Base-by-base conservation (phyloP, 2,888 invertebrate genomes). In the Drosophila pseudotalamancana region DNA sequence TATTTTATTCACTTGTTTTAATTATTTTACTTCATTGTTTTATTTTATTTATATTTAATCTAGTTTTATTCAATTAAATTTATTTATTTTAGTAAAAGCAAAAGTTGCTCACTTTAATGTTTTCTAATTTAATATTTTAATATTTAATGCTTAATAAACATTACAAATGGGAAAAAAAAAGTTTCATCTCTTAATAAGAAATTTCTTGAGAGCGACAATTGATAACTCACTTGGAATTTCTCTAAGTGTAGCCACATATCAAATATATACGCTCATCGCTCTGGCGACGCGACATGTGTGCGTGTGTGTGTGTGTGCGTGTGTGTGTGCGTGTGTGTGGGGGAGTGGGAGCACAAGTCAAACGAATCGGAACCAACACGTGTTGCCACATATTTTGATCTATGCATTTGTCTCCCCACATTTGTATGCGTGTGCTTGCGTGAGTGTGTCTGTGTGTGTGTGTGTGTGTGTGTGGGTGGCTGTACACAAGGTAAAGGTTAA, bases 401-500 rank as follows among this genome's bases (percentile, higher is more conserved):
- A 75, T 65, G 72, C 69, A 64, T 65, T 69, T 72, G 65, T 39
- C 25, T 54, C 21, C 12, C 19, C 34, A 6, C 32, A 4, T 21
- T 18, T 37, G 11, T 45, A 3, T 23, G 18, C 56, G 32, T 50
- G 34, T 40, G 61, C 61, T 16, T 35, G 9, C 14, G 12, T n/a
- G 4, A 6, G 6, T 34, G 14, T 21, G 11, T 31, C 4, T 16
- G 18, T 43, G 29, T 18, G 43, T 4, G 43, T 40, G 61, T 64
- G 21, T 35, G 9, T 18, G 12, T n/a, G 4, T 9, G 6, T 34
- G 14, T 21, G 11, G 25, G 6, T 16, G 18, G 27, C 18, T 18
- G 43, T 4, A 27, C 53, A 59, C 71, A 85, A 85, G 82, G 87
- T 85, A 85, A 82, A 87, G 84, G 85, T 85, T 85, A 85, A 85